phyloP scores from a whole-genome alignment of 2,888 invertebrate genomes.

The Cyrtodaria siliqua region DNA sequence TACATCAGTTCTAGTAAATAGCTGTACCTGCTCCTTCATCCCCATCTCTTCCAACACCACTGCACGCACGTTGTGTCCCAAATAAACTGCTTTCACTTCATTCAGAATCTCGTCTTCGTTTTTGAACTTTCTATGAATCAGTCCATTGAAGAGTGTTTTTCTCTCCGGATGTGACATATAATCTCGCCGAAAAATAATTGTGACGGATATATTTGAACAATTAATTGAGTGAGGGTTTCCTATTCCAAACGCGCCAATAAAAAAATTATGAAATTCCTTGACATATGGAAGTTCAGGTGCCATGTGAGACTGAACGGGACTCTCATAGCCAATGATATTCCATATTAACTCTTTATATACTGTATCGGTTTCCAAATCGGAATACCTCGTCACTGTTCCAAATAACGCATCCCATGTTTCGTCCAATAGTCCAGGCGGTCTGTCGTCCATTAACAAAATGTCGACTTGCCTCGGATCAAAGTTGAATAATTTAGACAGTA shows the following conservation, averaged over 20 bases:
- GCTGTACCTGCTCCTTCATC: constrained; percentile 49
- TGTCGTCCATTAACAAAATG: constrained; percentile 54
- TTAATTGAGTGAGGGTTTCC: constrained; percentile 7
- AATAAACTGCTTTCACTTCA: constrained; percentile 20
- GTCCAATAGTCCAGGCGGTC: constrained; percentile 53
- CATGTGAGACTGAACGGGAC: constrained; percentile 55
- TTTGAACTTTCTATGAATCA: constrained; percentile 52
- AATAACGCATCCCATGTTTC: constrained; percentile 49
- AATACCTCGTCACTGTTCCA: constrained; percentile 40
- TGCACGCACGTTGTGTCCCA: constrained; percentile 13
- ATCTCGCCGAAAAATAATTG: constrained; percentile 50
- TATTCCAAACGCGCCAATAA: constrained; percentile 36
- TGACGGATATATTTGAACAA: constrained; percentile 39
- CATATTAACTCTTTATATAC: constrained; percentile 49
- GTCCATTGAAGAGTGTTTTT: constrained; percentile 26
- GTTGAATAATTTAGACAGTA: constrained; percentile 34
- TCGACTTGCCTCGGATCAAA: constrained; percentile 35
- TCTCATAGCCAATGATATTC: constrained; percentile 62
- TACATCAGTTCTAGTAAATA: constrained; percentile 55
- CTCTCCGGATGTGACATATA: constrained; percentile 58
- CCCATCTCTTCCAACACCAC: constrained; percentile 49
- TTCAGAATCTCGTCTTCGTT: constrained; percentile 51
- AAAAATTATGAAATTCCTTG: constrained; percentile 47
- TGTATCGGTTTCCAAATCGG: constrained; percentile 15
- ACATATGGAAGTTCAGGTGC: constrained; percentile 28